phyloP scores from a whole-genome alignment of 2,888 invertebrate genomes.

The Lasioglossum calceatum region DNA sequence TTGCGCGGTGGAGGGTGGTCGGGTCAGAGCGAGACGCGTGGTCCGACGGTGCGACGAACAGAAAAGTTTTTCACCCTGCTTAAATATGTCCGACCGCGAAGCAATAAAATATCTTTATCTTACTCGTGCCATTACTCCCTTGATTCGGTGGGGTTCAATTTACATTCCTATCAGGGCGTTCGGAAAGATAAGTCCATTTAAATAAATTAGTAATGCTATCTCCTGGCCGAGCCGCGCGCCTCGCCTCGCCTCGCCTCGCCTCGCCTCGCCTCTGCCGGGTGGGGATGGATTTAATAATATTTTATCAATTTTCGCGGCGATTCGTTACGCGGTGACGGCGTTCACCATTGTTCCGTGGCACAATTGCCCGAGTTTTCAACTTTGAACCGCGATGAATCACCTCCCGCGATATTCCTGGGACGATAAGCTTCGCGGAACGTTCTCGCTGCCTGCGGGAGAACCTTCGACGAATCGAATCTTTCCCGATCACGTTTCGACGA shows the following conservation, averaged over 20 bases:
- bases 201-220: conserved; percentile 84
- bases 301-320: conserved; percentile 84
- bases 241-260: conserved; percentile 42
- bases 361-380: conserved; percentile 61
- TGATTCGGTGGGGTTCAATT: conserved; percentile 82
- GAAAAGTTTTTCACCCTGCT: conserved; percentile 75
- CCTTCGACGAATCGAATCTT: not conserved
- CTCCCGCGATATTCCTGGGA: conserved; percentile 24
- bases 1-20: not conserved
- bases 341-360: conserved; percentile 56
- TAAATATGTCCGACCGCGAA: conserved; percentile 81
- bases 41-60: conserved; percentile 23
- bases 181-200: conserved; percentile 84
- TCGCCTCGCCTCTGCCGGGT: conserved; percentile 44
- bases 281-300: conserved; percentile 81
- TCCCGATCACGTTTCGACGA: not conserved
- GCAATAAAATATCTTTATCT: conserved; percentile 84
- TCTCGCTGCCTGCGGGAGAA: conserved; percentile 14
- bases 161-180: conserved; percentile 84
- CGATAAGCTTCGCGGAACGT: conserved; percentile 24
- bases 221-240: conserved; percentile 60
- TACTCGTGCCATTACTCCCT: conserved; percentile 83
- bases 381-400: conserved; percentile 65
- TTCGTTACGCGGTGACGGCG: conserved; percentile 78
- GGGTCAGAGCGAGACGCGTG: not conserved